A percentile compares a stretch with the other conserved stretches of the same genome.
These are phyloP conservation scores for Busseola fusca DNA, from an alignment of 2,888 invertebrate species.

Conservation along the genomic window DNA sequence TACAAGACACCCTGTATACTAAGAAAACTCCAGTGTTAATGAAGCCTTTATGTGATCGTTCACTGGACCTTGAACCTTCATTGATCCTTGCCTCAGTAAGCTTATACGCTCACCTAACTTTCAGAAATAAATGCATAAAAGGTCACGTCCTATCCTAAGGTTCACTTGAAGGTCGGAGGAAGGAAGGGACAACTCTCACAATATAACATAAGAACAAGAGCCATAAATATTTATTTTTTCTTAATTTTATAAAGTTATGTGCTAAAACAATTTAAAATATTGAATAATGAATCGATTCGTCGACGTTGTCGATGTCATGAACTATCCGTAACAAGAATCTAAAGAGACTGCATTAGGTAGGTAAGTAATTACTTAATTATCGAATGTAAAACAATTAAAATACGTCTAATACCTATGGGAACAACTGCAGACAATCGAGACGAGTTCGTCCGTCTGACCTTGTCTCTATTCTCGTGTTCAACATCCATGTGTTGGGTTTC, in stretches of 20 bases:
- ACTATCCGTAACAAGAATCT: slow-evolving; percentile 2
- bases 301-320: background rate
- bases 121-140: slow-evolving; percentile 44
- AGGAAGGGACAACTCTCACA: background rate
- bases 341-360: slow-evolving; percentile 1
- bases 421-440: slow-evolving; percentile 37
- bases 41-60: slow-evolving; percentile 24
- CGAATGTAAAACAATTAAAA: slow-evolving; percentile 28
- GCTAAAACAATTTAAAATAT: background rate
- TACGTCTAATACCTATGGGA: slow-evolving; percentile 17
- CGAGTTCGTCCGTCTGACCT: slow-evolving; percentile 47
- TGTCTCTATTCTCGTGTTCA: slow-evolving; percentile 56
- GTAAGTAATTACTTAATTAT: slow-evolving; percentile 21
- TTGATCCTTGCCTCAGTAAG: slow-evolving; percentile 42
- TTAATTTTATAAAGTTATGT: background rate
- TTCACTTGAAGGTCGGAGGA: slow-evolving; percentile 24
- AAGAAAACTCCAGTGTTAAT: slow-evolving; percentile 20
- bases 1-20: background rate
- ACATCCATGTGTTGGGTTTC: slow-evolving; percentile 40
- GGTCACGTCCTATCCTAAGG: slow-evolving; percentile 41
- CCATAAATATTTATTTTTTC: background rate
- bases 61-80: slow-evolving; percentile 45
- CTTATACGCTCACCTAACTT: slow-evolving; percentile 39
- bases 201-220: slow-evolving; percentile 1
- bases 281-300: background rate